Conservation (phyloP, 2,888 invertebrate genomes). For the Petrolisthes cinctipes region DNA sequence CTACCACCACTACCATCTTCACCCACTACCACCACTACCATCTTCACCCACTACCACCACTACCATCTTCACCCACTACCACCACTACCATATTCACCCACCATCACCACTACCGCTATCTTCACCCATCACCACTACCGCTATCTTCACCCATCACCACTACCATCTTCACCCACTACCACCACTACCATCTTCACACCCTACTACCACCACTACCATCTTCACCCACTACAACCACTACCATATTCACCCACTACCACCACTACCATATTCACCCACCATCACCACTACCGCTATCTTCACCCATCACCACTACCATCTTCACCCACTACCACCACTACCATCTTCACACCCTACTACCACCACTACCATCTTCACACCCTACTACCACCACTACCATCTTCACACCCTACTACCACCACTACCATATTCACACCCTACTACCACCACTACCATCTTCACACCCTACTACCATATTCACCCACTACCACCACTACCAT, state of each 20-base stretch:
- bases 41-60: neutral
- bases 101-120: no score
- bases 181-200: no score
- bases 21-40: neutral
- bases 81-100: constrained; percentile 1
- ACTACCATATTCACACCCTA: neutral
- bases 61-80: neutral
- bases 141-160: neutral
- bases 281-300: neutral
- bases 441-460: neutral
- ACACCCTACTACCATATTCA: neutral
- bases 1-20: neutral
- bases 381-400: neutral
- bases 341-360: no score
- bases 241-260: neutral
- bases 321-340: neutral
- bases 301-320: neutral
- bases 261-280: neutral
- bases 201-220: neutral
- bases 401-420: neutral
- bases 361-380: no score
- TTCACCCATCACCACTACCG: neutral
- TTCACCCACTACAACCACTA: neutral
- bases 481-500: neutral
- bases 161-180: neutral